phyloP scores from a whole-genome alignment of 2,888 invertebrate genomes.

The Eristalinus sepulchralis region DNA sequence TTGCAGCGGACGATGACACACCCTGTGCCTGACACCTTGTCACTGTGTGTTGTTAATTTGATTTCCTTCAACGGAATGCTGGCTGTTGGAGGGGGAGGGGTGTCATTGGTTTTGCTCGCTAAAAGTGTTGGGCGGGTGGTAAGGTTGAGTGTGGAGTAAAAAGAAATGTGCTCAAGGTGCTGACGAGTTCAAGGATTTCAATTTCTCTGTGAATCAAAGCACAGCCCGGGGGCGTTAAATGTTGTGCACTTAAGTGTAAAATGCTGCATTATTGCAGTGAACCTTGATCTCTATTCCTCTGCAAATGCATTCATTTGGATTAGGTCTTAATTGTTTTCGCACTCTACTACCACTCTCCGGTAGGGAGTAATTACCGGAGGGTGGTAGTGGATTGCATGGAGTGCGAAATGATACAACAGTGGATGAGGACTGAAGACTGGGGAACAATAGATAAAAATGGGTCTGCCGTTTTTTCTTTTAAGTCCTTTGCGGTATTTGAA shows the following conservation, averaged over 20 bases:
- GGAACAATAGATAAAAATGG: neutral
- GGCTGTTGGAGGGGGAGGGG: neutral
- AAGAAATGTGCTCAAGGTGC: neutral
- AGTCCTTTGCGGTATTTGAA: too few relatives aligned
- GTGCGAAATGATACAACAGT: neutral
- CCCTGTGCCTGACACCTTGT: conserved; percentile 33
- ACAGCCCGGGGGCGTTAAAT: neutral
- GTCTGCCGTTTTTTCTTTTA: neutral
- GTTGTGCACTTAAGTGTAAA: neutral
- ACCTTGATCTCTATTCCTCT: neutral
- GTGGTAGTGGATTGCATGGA: neutral
- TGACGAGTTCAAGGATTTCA: neutral
- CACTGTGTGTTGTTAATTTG: conserved; percentile 34
- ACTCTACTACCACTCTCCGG: too few relatives aligned
- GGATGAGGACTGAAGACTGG: too few relatives aligned
- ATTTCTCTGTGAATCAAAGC: neutral
- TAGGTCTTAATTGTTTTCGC: neutral
- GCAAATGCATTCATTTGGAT: neutral
- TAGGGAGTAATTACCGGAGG: neutral
- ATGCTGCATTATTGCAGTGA: neutral
- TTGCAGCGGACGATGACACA: neutral
- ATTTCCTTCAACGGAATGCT: conserved; percentile 20
- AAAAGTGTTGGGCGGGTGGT: neutral
- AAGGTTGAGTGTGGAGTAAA: neutral
- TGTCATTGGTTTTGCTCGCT: neutral